These are phyloP conservation scores for Epinotia demarniana DNA, from an alignment of 2,888 invertebrate genomes.

Conservation along the genomic window DNA sequence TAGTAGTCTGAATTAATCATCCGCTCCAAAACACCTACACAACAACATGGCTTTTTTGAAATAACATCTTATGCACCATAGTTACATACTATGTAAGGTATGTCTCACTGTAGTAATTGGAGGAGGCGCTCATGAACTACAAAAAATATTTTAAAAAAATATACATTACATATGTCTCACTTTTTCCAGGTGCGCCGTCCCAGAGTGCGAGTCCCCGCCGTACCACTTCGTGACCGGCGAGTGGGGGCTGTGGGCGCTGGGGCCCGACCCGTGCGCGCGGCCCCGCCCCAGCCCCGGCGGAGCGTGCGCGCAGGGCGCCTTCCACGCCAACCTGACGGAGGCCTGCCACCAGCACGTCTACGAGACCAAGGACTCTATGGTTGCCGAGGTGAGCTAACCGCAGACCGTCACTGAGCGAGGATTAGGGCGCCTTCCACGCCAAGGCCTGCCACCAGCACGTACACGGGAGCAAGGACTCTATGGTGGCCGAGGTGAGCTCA, in stretches of 20 bases:
- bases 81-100: too few species aligned
- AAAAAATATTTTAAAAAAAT: too few species aligned
- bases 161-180: too few species aligned
- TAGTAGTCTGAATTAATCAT: too few species aligned
- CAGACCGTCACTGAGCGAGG: not conserved
- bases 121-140: too few species aligned
- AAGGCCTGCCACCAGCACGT: constrained; percentile 68
- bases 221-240: constrained; percentile 57
- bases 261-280: constrained; percentile 56
- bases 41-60: too few species aligned
- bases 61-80: too few species aligned
- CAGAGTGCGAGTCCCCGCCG: constrained; percentile 72
- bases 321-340: constrained; percentile 61
- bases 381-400: constrained; percentile 62
- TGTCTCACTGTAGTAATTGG: too few species aligned
- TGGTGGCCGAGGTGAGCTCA: constrained; percentile 67
- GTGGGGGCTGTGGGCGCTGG: constrained; percentile 73
- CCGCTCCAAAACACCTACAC: too few species aligned
- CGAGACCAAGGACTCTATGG: constrained; percentile 68
- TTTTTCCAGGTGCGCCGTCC: constrained; percentile 72
- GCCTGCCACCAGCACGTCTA: constrained; percentile 71
- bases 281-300: constrained; percentile 52
- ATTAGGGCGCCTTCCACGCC: constrained; percentile 60
- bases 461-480: constrained; percentile 68
- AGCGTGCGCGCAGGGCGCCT: constrained; percentile 63